Evolutionary conservation across 2,113 vertebrate species (phyloP).

Genomic region (Eclectus roratus): DNA sequence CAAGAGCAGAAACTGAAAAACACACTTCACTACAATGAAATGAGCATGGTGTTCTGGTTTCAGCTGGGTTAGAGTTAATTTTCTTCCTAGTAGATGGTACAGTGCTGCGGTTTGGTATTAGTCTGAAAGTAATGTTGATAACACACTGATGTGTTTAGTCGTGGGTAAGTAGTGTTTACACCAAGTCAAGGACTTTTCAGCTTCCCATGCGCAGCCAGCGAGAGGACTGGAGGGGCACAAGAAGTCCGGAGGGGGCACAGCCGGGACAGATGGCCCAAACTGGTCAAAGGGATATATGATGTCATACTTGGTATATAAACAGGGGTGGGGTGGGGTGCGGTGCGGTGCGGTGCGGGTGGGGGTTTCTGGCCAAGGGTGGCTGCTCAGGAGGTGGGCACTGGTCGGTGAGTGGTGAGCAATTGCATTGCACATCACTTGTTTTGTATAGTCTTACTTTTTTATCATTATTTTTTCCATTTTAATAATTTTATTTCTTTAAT

Average conservation of each 20-base stretch:
- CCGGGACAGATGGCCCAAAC: neutral
- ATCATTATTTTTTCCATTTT: neutral
- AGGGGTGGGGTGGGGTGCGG: no score
- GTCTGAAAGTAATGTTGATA: neutral
- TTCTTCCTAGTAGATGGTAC: neutral
- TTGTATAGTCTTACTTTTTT: neutral
- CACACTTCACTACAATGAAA: neutral
- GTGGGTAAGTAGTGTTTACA: neutral
- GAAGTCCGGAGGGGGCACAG: neutral
- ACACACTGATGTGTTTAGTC: neutral
- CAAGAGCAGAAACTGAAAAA: neutral
- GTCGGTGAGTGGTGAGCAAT: neutral
- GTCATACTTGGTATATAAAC: neutral
- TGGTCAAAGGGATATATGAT: neutral
- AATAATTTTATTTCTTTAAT: neutral
- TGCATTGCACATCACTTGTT: neutral
- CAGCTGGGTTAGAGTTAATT: neutral
- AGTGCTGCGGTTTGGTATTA: neutral
- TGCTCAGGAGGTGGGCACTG: neutral
- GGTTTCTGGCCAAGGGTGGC: neutral
- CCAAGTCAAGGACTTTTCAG: neutral
- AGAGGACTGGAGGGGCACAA: neutral
- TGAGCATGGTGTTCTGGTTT: neutral
- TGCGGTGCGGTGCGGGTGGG: no score
- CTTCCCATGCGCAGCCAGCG: neutral